Conservation (phyloP, 2,888 invertebrate genomes). For the Brenthis daphne region DNA sequence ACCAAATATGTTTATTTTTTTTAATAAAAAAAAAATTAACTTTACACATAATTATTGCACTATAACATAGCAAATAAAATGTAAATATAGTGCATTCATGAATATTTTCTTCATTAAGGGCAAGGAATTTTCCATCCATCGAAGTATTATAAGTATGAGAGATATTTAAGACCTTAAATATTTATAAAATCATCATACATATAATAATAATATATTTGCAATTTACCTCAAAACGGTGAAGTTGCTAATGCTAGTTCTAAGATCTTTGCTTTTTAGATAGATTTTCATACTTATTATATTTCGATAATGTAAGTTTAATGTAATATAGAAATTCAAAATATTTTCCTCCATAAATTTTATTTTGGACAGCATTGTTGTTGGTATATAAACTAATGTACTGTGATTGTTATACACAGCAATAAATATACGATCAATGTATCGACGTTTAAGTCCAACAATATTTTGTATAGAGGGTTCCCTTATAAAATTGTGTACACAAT, state of each 20-base stretch:
- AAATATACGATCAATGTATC: conserved; percentile 40
- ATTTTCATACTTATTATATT: conserved; percentile 19
- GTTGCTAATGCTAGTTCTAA: too few species aligned
- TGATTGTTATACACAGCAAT: conserved; percentile 49
- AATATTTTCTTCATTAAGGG: neutral
- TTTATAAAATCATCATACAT: too few species aligned
- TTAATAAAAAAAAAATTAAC: conserved; percentile 50
- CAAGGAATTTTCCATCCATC: neutral
- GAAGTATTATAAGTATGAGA: conserved; percentile 10
- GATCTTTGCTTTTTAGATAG: neutral
- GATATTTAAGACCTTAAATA: too few species aligned
- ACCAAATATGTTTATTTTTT: conserved; percentile 56
- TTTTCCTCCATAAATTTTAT: conserved; percentile 1
- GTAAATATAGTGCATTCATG: conserved; percentile 26
- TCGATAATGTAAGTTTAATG: neutral
- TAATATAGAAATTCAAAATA: neutral
- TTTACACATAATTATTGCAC: conserved; percentile 49
- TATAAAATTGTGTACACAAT: conserved; percentile 13
- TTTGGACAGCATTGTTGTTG: conserved; percentile 1
- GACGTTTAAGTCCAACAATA: neutral
- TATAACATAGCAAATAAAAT: conserved; percentile 55
- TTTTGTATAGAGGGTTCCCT: conserved; percentile 13
- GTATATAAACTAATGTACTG: conserved; percentile 42
- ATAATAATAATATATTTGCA: too few species aligned
- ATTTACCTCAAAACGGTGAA: too few species aligned